Evolutionary conservation across 2,888 invertebrate genomes (phyloP).

Genomic region (Eulithis testata): DNA sequence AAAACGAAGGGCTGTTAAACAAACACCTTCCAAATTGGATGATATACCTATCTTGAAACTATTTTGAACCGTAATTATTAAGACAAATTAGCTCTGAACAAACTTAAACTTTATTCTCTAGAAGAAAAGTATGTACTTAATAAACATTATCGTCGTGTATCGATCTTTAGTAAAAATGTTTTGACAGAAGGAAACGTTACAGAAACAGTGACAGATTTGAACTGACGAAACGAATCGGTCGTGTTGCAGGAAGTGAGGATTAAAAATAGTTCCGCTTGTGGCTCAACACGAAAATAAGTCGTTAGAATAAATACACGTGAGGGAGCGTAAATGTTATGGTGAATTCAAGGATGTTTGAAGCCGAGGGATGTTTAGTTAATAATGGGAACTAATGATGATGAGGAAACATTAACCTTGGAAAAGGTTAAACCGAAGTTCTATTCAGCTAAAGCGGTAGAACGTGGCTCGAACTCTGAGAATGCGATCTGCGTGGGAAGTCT

Average conservation of each 20-base stretch:
- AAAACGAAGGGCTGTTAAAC: slow-evolving; percentile 24
- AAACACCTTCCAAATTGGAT: slow-evolving; percentile 29
- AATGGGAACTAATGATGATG: slow-evolving; percentile 9
- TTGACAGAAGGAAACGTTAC: slow-evolving; percentile 50
- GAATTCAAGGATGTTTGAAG: slow-evolving; percentile 19
- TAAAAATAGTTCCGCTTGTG: slow-evolving; percentile 53
- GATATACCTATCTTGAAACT: slow-evolving; percentile 28
- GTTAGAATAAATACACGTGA: slow-evolving; percentile 42
- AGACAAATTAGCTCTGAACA: slow-evolving; percentile 11
- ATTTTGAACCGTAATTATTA: slow-evolving; percentile 1
- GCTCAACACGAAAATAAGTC: slow-evolving; percentile 39
- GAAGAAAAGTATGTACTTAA: slow-evolving; percentile 6
- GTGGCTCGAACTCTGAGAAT: background rate
- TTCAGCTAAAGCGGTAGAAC: background rate
- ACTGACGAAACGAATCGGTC: slow-evolving; percentile 55
- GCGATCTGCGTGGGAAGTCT: slow-evolving; percentile 1
- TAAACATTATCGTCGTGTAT: slow-evolving; percentile 1
- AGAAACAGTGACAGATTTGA: slow-evolving; percentile 55
- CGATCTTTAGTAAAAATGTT: slow-evolving; percentile 36
- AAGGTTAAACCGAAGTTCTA: slow-evolving; percentile 11
- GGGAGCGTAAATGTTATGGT: slow-evolving; percentile 25
- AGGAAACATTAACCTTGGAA: slow-evolving; percentile 12
- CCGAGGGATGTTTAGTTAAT: slow-evolving; percentile 5
- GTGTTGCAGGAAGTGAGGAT: slow-evolving; percentile 60
- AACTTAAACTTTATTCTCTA: slow-evolving; percentile 14